Evolutionary conservation across 1,140 invertebrate genomes (phyloP).

Genomic region (Uloborus diversus): DNA sequence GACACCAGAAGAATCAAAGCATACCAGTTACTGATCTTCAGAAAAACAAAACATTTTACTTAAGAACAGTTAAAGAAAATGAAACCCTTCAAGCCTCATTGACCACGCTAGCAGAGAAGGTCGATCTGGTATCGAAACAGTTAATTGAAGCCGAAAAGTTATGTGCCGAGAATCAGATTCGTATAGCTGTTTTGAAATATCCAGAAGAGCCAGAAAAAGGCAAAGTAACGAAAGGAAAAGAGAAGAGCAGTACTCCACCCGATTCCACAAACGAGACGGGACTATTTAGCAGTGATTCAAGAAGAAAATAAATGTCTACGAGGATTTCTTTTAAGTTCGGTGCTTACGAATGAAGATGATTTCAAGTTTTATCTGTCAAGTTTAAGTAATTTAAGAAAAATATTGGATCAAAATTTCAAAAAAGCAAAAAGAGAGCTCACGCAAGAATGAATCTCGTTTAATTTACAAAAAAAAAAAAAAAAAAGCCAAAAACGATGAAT

Average conservation of each 20-base stretch:
- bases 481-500: too few species aligned
- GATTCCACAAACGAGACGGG: neutral
- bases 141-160: constrained; percentile 9
- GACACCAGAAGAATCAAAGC: too few species aligned
- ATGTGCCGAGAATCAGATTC: neutral
- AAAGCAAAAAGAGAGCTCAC: too few species aligned
- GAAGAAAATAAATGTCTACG: constrained; percentile 17
- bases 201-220: neutral
- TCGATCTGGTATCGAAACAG: neutral
- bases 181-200: neutral
- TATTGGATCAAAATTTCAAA: too few species aligned
- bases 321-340: constrained; percentile 1
- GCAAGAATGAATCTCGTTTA: too few species aligned
- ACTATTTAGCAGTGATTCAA: neutral
- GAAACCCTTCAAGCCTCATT: neutral
- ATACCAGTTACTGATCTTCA: neutral
- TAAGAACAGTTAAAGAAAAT: constrained; percentile 10
- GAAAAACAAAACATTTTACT: constrained; percentile 9
- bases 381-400: neutral
- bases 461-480: too few species aligned
- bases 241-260: neutral
- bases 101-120: neutral
- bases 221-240: neutral
- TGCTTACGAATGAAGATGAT: constrained; percentile 15
- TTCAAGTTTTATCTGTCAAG: constrained; percentile 1